Conservation (phyloP, 2,797 vertebrate genomes). For the Crenuchus spilurus region DNA sequence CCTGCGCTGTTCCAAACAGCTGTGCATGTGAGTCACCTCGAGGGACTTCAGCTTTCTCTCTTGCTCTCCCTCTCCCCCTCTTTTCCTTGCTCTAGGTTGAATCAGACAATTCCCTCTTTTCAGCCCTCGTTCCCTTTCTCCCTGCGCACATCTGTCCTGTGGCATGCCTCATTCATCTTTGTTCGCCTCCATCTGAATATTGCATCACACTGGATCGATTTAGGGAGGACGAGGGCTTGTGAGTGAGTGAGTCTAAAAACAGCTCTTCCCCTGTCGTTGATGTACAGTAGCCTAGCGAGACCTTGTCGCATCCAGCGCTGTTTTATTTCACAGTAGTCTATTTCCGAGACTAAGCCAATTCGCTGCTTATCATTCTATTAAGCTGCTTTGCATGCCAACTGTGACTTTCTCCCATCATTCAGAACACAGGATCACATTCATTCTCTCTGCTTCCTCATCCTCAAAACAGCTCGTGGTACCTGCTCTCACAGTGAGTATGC, state of each 20-base stretch:
- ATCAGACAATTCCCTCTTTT: conserved; percentile 23
- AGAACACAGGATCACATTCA: neutral
- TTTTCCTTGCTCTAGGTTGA: neutral
- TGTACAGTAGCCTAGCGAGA: conserved; percentile 23
- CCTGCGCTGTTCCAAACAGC: conserved; percentile 10
- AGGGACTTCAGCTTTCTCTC: conserved; percentile 11
- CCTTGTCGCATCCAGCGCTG: conserved; percentile 29
- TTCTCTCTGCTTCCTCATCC: neutral
- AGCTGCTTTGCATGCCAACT: conserved; percentile 31
- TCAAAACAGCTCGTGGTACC: neutral
- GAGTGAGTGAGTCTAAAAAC: conserved; percentile 50
- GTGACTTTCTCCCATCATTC: neutral
- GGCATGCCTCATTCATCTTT: conserved; percentile 55
- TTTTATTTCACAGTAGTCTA: conserved; percentile 2
- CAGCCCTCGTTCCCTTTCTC: conserved; percentile 3
- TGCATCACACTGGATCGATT: conserved; percentile 51
- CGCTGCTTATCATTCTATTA: conserved; percentile 41
- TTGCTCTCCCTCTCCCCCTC: conserved; percentile 1
- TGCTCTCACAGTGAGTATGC: neutral
- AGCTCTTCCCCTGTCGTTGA: conserved; percentile 42
- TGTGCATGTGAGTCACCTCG: neutral
- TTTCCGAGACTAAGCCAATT: conserved; percentile 1
- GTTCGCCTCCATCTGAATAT: conserved; percentile 50
- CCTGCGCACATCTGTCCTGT: conserved; percentile 34
- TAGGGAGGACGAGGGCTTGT: conserved; percentile 19